Percentiles rank a stretch among this genome's conserved stretches.
Evolutionary conservation across 1,140 invertebrate species (phyloP).

Genomic region (Drosophila erecta): DNA sequence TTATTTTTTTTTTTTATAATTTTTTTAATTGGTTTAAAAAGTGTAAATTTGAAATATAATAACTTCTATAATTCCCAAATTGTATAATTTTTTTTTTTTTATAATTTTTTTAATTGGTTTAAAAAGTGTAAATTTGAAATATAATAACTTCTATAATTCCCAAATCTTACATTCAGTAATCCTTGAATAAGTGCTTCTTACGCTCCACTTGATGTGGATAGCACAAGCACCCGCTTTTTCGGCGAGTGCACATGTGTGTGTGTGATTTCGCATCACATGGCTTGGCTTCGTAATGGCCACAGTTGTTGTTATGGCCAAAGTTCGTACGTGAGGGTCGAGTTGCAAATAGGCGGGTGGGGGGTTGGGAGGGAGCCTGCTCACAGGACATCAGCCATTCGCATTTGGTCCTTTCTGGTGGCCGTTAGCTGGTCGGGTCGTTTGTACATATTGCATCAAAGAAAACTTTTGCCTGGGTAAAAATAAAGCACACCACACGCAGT

Average conservation of each 20-base stretch:
- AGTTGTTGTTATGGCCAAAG: conserved; percentile 83
- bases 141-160: not conserved
- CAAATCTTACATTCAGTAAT: not conserved
- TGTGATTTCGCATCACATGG: conserved; percentile 58
- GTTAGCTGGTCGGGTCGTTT: conserved; percentile 62
- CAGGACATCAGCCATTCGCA: conserved; percentile 42
- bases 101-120: too few species aligned
- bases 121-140: not conserved
- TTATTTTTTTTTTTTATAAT: too few species aligned
- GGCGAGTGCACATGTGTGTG: conserved; percentile 16
- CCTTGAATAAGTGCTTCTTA: too few species aligned
- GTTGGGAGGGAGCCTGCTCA: conserved; percentile 17
- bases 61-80: too few species aligned
- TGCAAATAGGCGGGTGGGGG: conserved; percentile 31
- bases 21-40: too few species aligned
- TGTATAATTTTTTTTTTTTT: too few species aligned
- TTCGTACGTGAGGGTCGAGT: conserved; percentile 81
- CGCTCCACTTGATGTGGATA: not conserved
- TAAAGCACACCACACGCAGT: conserved; percentile 67
- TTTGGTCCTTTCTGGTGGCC: conserved; percentile 59
- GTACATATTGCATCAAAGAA: conserved; percentile 82
- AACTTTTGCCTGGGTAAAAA: conserved; percentile 63
- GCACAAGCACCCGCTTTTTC: not conserved
- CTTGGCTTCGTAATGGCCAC: conserved; percentile 76
- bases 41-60: too few species aligned